Evolutionary conservation across 2,113 vertebrate genomes (phyloP).

Genomic region (Climacteris rufus): DNA sequence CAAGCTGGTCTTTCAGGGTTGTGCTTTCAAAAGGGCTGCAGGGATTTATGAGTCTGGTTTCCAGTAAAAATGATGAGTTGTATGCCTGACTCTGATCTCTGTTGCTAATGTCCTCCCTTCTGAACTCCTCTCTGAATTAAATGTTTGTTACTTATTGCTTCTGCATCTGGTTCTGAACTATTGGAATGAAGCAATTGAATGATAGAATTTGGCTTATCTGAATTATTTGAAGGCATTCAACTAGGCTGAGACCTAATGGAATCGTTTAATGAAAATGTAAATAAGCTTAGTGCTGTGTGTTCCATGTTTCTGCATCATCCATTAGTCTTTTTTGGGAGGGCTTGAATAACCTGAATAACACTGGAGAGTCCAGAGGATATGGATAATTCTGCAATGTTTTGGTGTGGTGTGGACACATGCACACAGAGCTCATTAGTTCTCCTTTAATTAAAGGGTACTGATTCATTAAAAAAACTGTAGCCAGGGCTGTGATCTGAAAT

Average conservation of each 20-base stretch:
- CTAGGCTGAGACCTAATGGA: conserved; percentile 24
- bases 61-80: conserved; percentile 42
- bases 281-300: background rate
- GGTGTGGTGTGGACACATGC: background rate
- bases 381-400: background rate
- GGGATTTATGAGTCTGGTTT: conserved; percentile 29
- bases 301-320: background rate
- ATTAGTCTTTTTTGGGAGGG: background rate
- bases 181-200: background rate
- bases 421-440: background rate
- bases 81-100: background rate
- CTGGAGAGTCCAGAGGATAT: background rate
- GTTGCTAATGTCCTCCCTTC: background rate
- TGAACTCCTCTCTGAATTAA: background rate
- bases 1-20: background rate
- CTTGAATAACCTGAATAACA: background rate
- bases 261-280: conserved; percentile 19
- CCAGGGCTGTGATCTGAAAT: background rate
- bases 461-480: background rate
- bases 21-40: background rate
- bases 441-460: background rate
- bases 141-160: background rate
- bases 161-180: background rate
- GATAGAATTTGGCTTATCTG: conserved; percentile 28
- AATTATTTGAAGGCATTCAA: conserved; percentile 31